phyloP scores from a whole-genome alignment of 1,140 invertebrate species.

The Drosophila lacteicornis region DNA sequence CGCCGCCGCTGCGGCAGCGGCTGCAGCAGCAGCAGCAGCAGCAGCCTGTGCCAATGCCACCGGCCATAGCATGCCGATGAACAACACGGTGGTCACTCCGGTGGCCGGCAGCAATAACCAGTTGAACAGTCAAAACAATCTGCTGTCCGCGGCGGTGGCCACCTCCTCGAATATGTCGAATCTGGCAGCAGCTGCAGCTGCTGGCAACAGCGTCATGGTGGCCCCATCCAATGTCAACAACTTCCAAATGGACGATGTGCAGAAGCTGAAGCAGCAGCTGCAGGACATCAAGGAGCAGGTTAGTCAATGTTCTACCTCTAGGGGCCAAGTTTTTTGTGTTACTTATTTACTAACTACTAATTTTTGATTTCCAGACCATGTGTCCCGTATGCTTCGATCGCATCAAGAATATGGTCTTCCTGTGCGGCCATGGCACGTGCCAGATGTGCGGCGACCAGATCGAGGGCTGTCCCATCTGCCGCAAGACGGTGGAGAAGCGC shows the following conservation, averaged over 20 bases:
- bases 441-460: slow-evolving; percentile 99
- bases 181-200: slow-evolving; percentile 17
- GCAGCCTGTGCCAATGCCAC: slow-evolving; percentile 72
- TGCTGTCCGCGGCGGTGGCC: slow-evolving; percentile 54
- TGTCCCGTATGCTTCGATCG: slow-evolving; percentile 99
- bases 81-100: slow-evolving; percentile 79
- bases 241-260: slow-evolving; percentile 90
- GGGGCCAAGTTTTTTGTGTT: background rate
- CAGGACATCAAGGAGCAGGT: slow-evolving; percentile 99
- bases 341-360: background rate
- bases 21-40: slow-evolving; percentile 33
- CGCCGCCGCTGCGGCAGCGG: slow-evolving; percentile 21
- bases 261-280: slow-evolving; percentile 97
- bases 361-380: slow-evolving; percentile 91
- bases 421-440: slow-evolving; percentile 98
- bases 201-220: slow-evolving; percentile 41
- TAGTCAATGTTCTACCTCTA: slow-evolving; percentile 21
- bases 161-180: slow-evolving; percentile 53
- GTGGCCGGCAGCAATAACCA: slow-evolving; percentile 69
- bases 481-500: slow-evolving; percentile 97
- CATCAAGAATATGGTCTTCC: slow-evolving; percentile 99
- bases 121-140: slow-evolving; percentile 76
- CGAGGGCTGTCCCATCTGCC: slow-evolving; percentile 98
- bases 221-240: slow-evolving; percentile 83
- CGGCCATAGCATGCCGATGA: slow-evolving; percentile 79